Base-by-base conservation (phyloP, 1,140 invertebrate genomes). In the Myzus persicae region DNA sequence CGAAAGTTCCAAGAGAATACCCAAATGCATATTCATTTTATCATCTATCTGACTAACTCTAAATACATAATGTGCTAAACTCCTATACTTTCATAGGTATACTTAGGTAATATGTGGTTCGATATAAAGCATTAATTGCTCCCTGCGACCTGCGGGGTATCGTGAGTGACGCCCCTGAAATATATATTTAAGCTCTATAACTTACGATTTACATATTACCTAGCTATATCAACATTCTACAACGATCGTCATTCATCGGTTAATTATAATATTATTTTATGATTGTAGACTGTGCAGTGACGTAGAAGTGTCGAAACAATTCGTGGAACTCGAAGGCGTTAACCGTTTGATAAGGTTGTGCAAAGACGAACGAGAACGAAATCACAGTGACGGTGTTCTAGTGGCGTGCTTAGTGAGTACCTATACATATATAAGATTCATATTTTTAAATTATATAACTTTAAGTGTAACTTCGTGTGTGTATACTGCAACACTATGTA, bases 261-360 rank as follows among this genome's bases (percentile, higher is more conserved):
- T 88, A 88, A 48, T 88, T 48, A 20, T 88, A 31, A n/a, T 88
- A 44, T 24, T 42, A 38, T 54, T 54, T 92, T 92, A 18, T 90
- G 42, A 31, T 48, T 26, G 1, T 95, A 97, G 97, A 94, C 95
- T 99, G 67, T 98, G 97, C 94, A 96, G 97, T 51, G 96, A 98
- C 59, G 96, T 96, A 24, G 96, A 96, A 94, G 97, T 97, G 1
- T 97, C 98, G 0, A 95, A 96, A 82, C 97, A 97, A 94, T 96
- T 98, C 36, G 96, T 98, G 3, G 96, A 97, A 93, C 95, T 97
- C 22, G 97, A 97, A 93, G 98, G 98, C 36, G 96, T 98, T 82
- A 96, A 97, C 87, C 96, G 97, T 95, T 96, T 99, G 94, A 96
- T 98, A 92, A 95, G 96, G 93, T 95, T 98, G 51, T 98, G 97